These are phyloP conservation scores for Allolobophora icterica DNA, from an alignment of 2,888 invertebrate species.

Conservation along the genomic window DNA sequence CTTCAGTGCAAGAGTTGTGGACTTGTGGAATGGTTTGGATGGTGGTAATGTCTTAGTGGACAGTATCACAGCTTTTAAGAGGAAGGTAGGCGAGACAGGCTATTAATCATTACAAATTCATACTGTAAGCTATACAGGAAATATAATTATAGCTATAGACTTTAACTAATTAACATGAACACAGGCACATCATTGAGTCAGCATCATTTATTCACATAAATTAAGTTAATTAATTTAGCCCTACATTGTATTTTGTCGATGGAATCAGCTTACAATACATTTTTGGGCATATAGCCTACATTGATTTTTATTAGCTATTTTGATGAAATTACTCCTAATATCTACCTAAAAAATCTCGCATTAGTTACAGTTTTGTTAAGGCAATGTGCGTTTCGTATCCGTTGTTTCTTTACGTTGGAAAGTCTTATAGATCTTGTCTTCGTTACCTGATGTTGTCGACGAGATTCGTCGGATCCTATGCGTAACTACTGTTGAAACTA, in stretches of 20 bases:
- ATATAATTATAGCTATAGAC: background rate
- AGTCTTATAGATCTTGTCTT: background rate
- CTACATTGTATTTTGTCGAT: background rate
- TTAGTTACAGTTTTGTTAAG: background rate
- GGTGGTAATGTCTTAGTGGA: no score
- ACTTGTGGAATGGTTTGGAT: no score
- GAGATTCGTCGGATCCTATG: background rate
- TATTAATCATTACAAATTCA: background rate
- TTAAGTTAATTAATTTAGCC: background rate
- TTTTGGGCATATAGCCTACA: background rate
- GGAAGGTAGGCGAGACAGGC: no score
- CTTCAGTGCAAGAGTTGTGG: no score
- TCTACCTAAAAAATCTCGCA: background rate
- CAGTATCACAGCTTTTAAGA: no score
- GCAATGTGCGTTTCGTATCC: background rate
- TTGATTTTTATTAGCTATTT: background rate
- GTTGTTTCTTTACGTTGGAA: background rate
- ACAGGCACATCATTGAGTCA: background rate
- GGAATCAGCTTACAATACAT: background rate
- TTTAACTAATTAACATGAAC: background rate
- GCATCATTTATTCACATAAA: constrained; percentile 2
- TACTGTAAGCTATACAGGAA: background rate
- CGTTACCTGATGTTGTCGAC: background rate
- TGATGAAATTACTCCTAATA: background rate
- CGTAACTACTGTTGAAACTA: background rate